Percentiles rank a stretch among this genome's conserved stretches.
Evolutionary conservation across 2,113 vertebrate species (phyloP).

Genomic region (Cnemophilus loriae): DNA sequence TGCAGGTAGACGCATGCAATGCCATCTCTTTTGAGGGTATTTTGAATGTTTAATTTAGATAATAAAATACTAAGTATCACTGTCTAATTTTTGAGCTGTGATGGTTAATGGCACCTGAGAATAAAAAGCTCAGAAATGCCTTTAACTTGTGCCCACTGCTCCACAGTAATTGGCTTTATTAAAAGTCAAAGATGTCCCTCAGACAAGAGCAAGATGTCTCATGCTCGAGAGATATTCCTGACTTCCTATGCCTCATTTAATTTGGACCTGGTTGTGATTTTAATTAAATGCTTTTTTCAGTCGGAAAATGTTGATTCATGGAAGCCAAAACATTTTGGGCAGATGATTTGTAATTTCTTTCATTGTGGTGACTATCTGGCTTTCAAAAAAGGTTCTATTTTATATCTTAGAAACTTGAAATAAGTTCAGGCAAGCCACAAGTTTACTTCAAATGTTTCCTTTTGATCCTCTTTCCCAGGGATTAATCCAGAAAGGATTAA

Average conservation of each 20-base stretch:
- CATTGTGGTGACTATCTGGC: neutral
- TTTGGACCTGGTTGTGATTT: neutral
- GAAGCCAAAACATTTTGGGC: neutral
- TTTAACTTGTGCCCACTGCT: neutral
- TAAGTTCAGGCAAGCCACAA: neutral
- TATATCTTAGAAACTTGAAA: neutral
- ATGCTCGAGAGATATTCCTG: neutral
- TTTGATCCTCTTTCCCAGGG: neutral
- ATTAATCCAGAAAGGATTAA: neutral
- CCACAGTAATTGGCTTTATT: neutral
- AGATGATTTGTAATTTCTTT: neutral
- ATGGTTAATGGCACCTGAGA: neutral
- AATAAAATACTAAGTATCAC: neutral
- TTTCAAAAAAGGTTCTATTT: slow-evolving; percentile 1
- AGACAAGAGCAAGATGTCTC: accelerated
- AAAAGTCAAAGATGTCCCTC: neutral
- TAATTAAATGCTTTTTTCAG: neutral
- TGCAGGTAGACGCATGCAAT: neutral
- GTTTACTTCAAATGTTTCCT: neutral
- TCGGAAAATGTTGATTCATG: neutral
- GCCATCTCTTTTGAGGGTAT: neutral
- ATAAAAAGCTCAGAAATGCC: neutral
- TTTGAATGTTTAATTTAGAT: neutral
- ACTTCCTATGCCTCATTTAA: neutral
- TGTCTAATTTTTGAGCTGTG: neutral